Evolutionary conservation across 2,888 invertebrate genomes (phyloP), one percentile per base, ranked within the genome.

Genomic region (Limnephilus rhombicus): DNA sequence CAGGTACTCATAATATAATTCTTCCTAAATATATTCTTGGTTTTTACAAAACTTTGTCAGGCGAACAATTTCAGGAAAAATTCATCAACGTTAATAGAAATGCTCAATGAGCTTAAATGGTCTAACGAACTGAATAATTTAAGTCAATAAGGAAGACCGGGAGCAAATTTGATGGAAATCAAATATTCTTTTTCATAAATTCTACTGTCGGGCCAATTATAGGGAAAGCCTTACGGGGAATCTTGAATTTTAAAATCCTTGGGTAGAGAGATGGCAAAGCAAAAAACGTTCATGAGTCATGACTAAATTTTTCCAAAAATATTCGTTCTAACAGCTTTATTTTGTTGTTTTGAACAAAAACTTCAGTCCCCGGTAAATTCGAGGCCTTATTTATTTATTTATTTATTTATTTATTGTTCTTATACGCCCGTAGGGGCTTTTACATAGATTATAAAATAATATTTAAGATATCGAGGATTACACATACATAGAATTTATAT

Each of bases 21-120:
- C 24, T 68, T 68, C 0, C 24, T 24, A 68, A 24, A 9, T 24
- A 2, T 68, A 68, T 68, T 68, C 68, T 68, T 9, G 68, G 68
- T 68, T 24, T 68, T 68, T 68, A 4, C 68, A 5, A 68, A 68
- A 18, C 18, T 68, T 68, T n/a, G 24, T 68, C 5, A 68, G 24
- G 68, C 68, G 68, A 68, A 68, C 24, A 68, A 24, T n/a, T 68
- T 68, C 24, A 5, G 7, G 68, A 24, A 68, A 68, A 68, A 24
- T 68, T 68, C 68, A 68, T 68, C 68, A 68, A 68, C 68, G 68
- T 68, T 68, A 68, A 68, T 68, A 68, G 68, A 68, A 68, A 68
- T 68, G 68, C 9, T 68, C 68, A 68, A 68, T 68, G 68, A 68
- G 68, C 68, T 68, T 68, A 68, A 68, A 68, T 68, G 68, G 68